Conservation (phyloP, 2,797 vertebrate genomes). For the Tenualosa thibaudeaui region DNA sequence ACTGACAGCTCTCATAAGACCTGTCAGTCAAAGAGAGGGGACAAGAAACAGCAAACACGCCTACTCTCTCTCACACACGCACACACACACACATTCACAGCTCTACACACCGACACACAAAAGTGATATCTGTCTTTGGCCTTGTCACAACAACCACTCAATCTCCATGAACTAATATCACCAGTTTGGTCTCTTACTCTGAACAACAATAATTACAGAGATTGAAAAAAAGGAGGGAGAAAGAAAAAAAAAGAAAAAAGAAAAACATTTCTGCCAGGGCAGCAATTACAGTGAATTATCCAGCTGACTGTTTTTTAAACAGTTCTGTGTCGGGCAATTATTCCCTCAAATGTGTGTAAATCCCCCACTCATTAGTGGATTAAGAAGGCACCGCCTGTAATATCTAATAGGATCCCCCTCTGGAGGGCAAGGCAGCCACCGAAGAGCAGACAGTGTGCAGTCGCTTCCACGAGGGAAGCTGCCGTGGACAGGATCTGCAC, state of each 20-base stretch:
- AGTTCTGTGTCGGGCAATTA: conserved; percentile 50
- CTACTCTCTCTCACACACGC: neutral
- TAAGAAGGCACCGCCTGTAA: conserved; percentile 52
- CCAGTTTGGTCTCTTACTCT: conserved; percentile 7
- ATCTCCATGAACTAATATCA: neutral
- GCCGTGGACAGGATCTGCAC: too few relatives aligned
- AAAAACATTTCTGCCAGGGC: conserved; percentile 18
- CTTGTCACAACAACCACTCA: neutral
- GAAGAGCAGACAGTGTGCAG: neutral
- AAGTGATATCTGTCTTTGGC: neutral
- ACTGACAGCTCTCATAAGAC: neutral
- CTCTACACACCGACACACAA: neutral
- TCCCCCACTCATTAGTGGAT: conserved; percentile 57
- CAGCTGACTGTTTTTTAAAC: conserved; percentile 27
- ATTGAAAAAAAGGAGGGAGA: neutral
- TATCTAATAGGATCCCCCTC: conserved; percentile 42
- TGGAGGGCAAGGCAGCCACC: neutral
- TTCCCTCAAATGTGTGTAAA: conserved; percentile 62
- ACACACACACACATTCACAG: neutral
- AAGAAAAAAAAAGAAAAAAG: conserved; percentile 11
- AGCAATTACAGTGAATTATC: conserved; percentile 28
- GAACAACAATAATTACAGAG: neutral
- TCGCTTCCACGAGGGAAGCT: neutral
- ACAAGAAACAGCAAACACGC: neutral
- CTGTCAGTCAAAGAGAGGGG: conserved; percentile 8